Base-by-base conservation (phyloP, 2,113 vertebrate genomes). In the Nannobrachium achirus region DNA sequence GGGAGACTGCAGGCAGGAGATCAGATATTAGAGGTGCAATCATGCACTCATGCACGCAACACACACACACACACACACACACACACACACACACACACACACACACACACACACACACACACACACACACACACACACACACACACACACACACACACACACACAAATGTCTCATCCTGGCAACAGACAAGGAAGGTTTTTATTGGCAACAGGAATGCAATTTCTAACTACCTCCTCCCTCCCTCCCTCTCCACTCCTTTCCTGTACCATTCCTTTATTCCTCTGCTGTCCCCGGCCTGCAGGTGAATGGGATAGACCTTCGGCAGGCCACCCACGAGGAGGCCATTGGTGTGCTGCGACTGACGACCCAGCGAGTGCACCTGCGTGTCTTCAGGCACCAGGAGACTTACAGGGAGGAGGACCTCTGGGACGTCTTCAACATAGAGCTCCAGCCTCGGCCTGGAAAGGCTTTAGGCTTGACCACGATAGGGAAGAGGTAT, bases 241-340 rank as follows among this genome's bases (percentile, higher is more conserved):
- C 15, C 8, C 46, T 63, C 46, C 10, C 19, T 5, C 13, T 14
- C 19, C 49, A 39, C n/a, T 42, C 53, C 49, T 51, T n/a, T 46
- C 14, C 72, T 14, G 15, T 38, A 16, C 45, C 7, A 8, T 15
- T 11, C 11, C 53, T 8, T 14, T 33, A 1, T 10, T 5, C 14
- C 53, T 9, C 19, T 42, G 15, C 11, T 5, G 33, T 45, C 57
- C 52, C 77, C 3, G 25, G 25, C 25, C 3, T 33, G 25, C 75
- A 99, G 98, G 97, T 98, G 55, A 98, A 98, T 1, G 94, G 94
- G n/a, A 96, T 96, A 75, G 95, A 98, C 86, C 89, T 98, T 80
- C 92, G 95, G 73, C 95, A 92, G 90, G 96, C 95, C 59, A 98
- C 94, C 1, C 95, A 98, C 1, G 96, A 98, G 72, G 96, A 98